A percentile compares a stretch with the other conserved stretches of the same genome.
Conservation (phyloP, 2,113 vertebrate species). For the Clarias batrachus region DNA sequence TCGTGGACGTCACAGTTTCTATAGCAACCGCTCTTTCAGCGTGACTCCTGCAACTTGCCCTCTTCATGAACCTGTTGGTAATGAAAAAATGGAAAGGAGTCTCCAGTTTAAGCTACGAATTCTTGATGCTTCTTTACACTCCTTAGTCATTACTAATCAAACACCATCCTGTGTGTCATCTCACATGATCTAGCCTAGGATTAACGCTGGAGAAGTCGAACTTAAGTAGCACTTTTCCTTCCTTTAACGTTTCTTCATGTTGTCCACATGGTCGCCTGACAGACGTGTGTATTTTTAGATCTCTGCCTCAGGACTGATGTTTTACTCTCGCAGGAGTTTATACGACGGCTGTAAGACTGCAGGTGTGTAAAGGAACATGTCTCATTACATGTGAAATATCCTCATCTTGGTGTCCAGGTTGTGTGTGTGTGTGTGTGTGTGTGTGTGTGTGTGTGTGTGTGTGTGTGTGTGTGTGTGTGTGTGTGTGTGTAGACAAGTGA, state of each 20-base stretch:
- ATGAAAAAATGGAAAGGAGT: not conserved
- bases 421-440: not conserved
- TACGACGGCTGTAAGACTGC: constrained; percentile 6
- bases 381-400: constrained; percentile 47
- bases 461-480: constrained; percentile 25
- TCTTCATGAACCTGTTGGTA: not conserved
- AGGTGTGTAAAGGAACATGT: constrained; percentile 34
- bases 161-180: not conserved
- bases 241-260: not conserved
- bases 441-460: constrained; percentile 11
- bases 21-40: not conserved
- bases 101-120: not conserved
- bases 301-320: constrained; percentile 1
- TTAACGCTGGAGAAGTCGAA: not conserved
- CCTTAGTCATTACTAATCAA: not conserved
- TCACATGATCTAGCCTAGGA: not conserved
- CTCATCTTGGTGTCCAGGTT: constrained; percentile 24
- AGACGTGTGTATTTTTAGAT: constrained; percentile 28
- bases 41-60: not conserved
- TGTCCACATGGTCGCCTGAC: not conserved
- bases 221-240: not conserved
- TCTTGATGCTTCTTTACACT: not conserved
- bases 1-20: not conserved
- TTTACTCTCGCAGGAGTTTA: constrained; percentile 28
- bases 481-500: constrained; percentile 34